Evolutionary conservation across 2,888 invertebrate genomes (phyloP).

Genomic region (Leucophora obtusa): DNA sequence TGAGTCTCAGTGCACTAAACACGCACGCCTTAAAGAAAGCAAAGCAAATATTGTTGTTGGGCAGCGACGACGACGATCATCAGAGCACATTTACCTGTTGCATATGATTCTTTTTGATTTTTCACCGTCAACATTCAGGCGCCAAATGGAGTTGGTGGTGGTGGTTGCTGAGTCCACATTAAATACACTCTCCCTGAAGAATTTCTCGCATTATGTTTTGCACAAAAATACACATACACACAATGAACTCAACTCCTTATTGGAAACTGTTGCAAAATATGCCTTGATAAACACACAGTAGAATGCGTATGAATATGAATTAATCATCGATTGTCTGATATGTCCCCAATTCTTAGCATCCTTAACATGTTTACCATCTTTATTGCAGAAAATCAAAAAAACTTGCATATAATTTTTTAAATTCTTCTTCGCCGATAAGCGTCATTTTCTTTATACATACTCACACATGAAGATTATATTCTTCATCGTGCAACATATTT

Average conservation of each 20-base stretch:
- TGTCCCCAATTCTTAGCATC: slow-evolving; percentile 64
- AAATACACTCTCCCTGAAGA: slow-evolving; percentile 28
- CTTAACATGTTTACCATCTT: slow-evolving; percentile 56
- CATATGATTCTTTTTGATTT: slow-evolving; percentile 46
- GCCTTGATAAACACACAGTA: slow-evolving; percentile 45
- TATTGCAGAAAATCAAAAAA: slow-evolving; percentile 42
- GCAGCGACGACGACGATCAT: not conserved
- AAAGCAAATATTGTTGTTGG: slow-evolving; percentile 26
- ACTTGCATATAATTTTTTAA: slow-evolving; percentile 53
- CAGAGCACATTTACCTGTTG: slow-evolving; percentile 41
- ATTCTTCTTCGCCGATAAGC: slow-evolving; percentile 54
- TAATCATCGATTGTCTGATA: slow-evolving; percentile 73
- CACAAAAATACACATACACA: not conserved
- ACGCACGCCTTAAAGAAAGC: slow-evolving; percentile 42
- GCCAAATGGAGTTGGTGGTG: slow-evolving; percentile 34
- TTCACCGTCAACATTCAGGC: slow-evolving; percentile 56
- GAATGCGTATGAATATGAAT: slow-evolving; percentile 66
- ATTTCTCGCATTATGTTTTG: slow-evolving; percentile 45
- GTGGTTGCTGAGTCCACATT: slow-evolving; percentile 18
- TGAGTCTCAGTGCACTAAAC: slow-evolving; percentile 65
- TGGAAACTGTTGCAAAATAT: slow-evolving; percentile 34
- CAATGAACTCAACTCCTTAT: no score
- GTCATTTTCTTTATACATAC: slow-evolving; percentile 9
- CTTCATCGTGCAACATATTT: slow-evolving; percentile 50
- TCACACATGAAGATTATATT: slow-evolving; percentile 18